Conservation (phyloP, 2,797 vertebrate species). For the Crocodylus rhombifer region DNA sequence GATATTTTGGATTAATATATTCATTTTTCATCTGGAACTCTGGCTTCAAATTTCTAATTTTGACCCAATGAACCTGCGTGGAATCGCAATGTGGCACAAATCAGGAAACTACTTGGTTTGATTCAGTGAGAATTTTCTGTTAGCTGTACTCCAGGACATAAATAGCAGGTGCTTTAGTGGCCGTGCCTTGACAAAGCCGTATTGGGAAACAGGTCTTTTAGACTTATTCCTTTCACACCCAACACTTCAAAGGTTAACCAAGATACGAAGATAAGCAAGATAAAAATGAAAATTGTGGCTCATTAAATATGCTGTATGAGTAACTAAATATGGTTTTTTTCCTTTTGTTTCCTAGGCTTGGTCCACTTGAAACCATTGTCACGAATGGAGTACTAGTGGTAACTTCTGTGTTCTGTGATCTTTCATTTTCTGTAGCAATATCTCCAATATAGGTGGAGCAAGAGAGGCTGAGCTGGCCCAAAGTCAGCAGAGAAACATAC, state of each 20-base stretch:
- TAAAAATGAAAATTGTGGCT: constrained; percentile 24
- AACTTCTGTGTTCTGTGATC: constrained; percentile 61
- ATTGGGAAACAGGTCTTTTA: not conserved
- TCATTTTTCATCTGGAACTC: not conserved
- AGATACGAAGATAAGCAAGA: constrained; percentile 9
- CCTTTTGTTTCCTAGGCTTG: constrained; percentile 80
- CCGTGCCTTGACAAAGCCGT: not conserved
- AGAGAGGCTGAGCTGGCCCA: constrained; percentile 11
- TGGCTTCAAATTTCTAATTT: not conserved
- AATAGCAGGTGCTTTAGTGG: not conserved
- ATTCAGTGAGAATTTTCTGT: not conserved
- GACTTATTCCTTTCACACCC: constrained; percentile 14
- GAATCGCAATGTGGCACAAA: not conserved
- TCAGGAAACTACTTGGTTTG: not conserved
- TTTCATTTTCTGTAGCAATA: constrained; percentile 26
- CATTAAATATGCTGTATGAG: not conserved
- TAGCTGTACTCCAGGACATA: not conserved
- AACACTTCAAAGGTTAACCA: not conserved
- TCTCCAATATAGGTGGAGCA: not conserved
- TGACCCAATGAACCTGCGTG: not conserved
- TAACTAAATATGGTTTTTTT: constrained; percentile 55
- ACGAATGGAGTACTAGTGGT: constrained; percentile 91
- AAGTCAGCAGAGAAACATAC: not conserved
- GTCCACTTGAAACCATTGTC: constrained; percentile 76
- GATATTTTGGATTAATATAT: not conserved